Evolutionary conservation across 2,113 vertebrate genomes (phyloP), one percentile per base, ranked within the genome.

Genomic region (Elephas maximus): DNA sequence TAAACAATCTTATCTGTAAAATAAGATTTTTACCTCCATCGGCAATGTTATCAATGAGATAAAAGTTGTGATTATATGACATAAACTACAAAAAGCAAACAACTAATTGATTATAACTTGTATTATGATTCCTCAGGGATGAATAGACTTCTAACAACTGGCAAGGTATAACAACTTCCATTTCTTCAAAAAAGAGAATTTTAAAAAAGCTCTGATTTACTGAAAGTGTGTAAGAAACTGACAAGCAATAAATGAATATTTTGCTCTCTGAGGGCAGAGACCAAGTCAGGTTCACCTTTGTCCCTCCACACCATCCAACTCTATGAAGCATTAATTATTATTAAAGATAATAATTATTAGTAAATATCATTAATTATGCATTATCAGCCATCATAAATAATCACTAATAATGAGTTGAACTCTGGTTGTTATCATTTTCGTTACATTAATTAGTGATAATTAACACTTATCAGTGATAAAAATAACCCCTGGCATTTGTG

Each of bases 391-490:
- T 69, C 85, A 62, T 12, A 88, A 86, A 94, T 73, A 41, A 73
- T 80, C 21, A 85, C 41, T 51, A 83, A 44, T 77, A 80, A 95
- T 86, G 82, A 67, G 20, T 28, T 60, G 41, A n/a, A 89, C 85
- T 48, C 65, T 91, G 21, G 62, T 73, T 93, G 78, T 44, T 93
- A 85, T 30, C 44, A 86, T 78, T 84, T 96, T 93, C 87, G 77
- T 96, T 86, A 88, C 4, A 53, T 71, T 78, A 89, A 91, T 60
- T 89, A 86, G 33, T 80, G 85, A 51, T 74, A 92, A 92, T 96
- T 86, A 91, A 60, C 21, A 51, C 20, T 86, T 48, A 69, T 71
- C 33, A 76, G 80, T 48, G 65, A 63, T 79, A 71, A 63, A 73
- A 89, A 83, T 81, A 91, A 63, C 18, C 12, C 11, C 24, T 95